phyloP scores from a whole-genome alignment of 2,797 vertebrate genomes.

The Cichlasoma orientale region DNA sequence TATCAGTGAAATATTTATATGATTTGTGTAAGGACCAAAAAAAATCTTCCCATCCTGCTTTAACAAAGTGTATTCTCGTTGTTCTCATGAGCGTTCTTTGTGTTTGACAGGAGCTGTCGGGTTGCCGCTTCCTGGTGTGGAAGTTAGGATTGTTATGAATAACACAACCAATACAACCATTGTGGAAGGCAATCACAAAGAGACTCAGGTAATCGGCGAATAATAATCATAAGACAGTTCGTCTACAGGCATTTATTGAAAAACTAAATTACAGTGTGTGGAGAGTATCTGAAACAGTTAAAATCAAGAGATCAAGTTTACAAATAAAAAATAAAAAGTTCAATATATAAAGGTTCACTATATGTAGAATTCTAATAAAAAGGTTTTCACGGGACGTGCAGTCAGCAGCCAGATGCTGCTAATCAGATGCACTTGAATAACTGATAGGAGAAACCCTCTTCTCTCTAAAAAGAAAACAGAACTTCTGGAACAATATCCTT shows the following conservation, averaged over 20 bases:
- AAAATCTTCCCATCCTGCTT: background rate
- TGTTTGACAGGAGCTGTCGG: conserved; percentile 88
- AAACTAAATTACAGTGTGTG: background rate
- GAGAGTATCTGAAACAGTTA: background rate
- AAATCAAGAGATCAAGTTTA: too few species aligned
- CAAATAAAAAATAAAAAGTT: too few species aligned
- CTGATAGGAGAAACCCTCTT: background rate
- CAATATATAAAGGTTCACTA: too few species aligned
- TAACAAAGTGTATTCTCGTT: background rate
- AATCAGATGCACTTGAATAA: background rate
- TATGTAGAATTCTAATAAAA: too few species aligned
- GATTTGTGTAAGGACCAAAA: background rate
- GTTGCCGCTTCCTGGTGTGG: conserved; percentile 86
- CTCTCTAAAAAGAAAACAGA: background rate
- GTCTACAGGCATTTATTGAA: background rate
- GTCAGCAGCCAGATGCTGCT: background rate
- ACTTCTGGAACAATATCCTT: background rate
- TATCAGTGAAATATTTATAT: too few species aligned
- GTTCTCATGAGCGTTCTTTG: background rate
- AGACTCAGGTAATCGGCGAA: conserved; percentile 81
- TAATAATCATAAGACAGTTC: background rate
- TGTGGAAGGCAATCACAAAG: conserved; percentile 81
- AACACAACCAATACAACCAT: conserved; percentile 74
- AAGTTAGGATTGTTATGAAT: conserved; percentile 86
- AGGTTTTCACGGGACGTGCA: too few species aligned